Base-by-base conservation (phyloP, 2,888 invertebrate species). In the Mystacides longicornis region DNA sequence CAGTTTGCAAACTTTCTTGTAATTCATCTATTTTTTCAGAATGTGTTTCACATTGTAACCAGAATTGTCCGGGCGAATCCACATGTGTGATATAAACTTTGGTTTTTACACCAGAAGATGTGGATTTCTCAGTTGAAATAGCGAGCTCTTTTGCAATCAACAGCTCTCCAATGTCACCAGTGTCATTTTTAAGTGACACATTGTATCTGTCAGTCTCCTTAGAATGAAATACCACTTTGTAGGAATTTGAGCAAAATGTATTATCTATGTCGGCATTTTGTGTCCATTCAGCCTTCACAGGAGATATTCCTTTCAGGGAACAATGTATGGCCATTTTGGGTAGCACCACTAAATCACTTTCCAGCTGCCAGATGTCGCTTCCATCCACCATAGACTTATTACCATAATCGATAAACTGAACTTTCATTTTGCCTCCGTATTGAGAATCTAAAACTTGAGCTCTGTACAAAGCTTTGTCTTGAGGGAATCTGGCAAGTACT, bases 371-470 rank as follows among this genome's bases (percentile, higher is more conserved):
- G 21, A 89, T 80, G 63, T 86, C 83, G 57, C 72, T 76, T 0
- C 75, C 73, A 47, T 80, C 78, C 0, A 88, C 83, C 0, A 80
- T 71, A 42, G 83, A 81, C 54, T 79, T 79, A 64, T 88, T 89
- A 2, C 90, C 90, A 63, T 86, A 88, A 69, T 90, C 90, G 1
- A 90, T 78, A 65, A 86, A 89, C 22, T 81, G 77, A 0, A 90
- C 85, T 55, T 82, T 78, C 67, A 81, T 83, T 63, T 81, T 80
- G 1, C 78, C 76, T 43, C 75, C 69, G 60, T 79, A 77, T 57
- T 81, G 79, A 45, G 78, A 74, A 2, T 81, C 76, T 1, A 83
- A 66, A 1, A 89, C 73, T 31, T 80, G 79, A 1, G 86, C 89
- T 50, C 90, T 74, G 67, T 89, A 87, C 18, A 89, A 68, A 2